A percentile compares a stretch with the other conserved stretches of the same genome.
phyloP scores from a whole-genome alignment of 2,113 vertebrate species.

The Anolis sagrei region DNA sequence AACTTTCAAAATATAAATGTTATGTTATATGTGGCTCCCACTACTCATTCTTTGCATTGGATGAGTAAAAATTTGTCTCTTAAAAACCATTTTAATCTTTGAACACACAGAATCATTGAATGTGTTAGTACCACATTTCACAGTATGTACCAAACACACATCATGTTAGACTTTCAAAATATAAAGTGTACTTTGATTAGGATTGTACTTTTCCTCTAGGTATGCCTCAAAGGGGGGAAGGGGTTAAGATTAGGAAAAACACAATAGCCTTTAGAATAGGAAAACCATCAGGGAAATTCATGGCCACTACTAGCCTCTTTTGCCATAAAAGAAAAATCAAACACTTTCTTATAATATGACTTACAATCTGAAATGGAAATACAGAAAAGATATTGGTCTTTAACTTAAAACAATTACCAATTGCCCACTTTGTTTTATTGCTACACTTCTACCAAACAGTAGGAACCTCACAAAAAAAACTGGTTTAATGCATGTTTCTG shows the following conservation, averaged over 20 bases:
- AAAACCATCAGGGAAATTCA: conserved; percentile 13
- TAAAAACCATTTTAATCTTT: neutral
- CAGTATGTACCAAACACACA: neutral
- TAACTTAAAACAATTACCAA: conserved; percentile 49
- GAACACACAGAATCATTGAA: neutral
- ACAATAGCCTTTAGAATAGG: neutral
- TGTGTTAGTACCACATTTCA: neutral
- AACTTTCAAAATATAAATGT: neutral
- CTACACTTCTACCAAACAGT: neutral
- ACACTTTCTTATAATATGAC: conserved; percentile 52
- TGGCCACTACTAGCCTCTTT: conserved; percentile 43
- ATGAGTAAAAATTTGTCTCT: neutral
- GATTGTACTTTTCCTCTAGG: neutral
- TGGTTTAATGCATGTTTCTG: neutral
- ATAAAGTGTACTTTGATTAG: accelerated
- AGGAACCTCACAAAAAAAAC: neutral
- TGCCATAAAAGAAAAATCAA: conserved; percentile 55
- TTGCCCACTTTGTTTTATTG: conserved; percentile 18
- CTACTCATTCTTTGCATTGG: neutral
- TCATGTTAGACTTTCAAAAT: neutral
- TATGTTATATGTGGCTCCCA: neutral
- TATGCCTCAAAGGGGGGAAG: neutral
- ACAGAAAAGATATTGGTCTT: neutral
- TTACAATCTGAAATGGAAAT: conserved; percentile 46
- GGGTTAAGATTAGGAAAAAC: neutral